Base-by-base conservation (phyloP, 2,888 invertebrate genomes). In the Himalopsyche tibetana region DNA sequence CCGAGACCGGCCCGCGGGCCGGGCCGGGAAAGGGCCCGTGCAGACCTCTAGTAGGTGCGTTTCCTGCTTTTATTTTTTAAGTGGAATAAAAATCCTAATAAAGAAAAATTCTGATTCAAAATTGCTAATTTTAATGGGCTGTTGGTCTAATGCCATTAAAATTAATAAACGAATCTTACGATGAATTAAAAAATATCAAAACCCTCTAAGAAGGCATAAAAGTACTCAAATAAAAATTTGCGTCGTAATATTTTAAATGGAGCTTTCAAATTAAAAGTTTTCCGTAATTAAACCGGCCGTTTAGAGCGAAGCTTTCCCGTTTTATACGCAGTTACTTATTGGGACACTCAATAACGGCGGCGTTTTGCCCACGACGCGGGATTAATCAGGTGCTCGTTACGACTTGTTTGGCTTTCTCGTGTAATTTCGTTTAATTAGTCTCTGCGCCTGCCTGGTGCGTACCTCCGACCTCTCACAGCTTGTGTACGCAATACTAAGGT, bases 371-470 rank as follows among this genome's bases (percentile, higher is more conserved):
- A 82, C 82, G 42, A 56, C 63, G 56, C 80, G 55, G 87, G 88
- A 86, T 87, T 87, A 86, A 86, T 87, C 88, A 87, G 85, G 86
- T 85, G 85, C 84, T 84, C 82, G 86, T 86, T 88, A 88, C 84
- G 88, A 86, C 85, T 87, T 86, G 88, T 88, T 87, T 85, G 87
- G 88, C 83, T 87, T 88, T 84, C 83, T 69, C 85, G 74, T 69
- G 84, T 84, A 88, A 86, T 88, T 88, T 87, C 79, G 86, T 87
- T 86, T 85, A 88, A 88, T 88, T 88, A 88, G 88, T 84, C 85
- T 82, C 56, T 81, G 81, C 69, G 82, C 56, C 56, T 80, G 69
- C 69, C 36, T 63, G 51, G 42, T 42, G 80, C 80, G 80, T 80
- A 80, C 80, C 80, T 36, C 38, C 42, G 12, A 42, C 19, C 80